phyloP scores from a whole-genome alignment of 1,140 invertebrate genomes.

The Ostrea denselamellosa region DNA sequence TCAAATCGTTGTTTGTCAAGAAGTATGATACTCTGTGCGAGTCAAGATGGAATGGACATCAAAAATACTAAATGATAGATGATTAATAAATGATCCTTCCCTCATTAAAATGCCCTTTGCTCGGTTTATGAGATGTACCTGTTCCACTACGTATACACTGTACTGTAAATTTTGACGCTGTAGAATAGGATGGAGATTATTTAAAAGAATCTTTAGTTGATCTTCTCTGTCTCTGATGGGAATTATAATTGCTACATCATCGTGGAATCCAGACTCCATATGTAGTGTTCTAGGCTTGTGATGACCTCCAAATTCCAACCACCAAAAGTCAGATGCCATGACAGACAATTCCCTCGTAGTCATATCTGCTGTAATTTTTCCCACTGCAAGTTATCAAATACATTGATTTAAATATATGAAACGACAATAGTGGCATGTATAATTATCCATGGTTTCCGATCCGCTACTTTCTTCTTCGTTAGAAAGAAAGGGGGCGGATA shows the following conservation, averaged over 20 bases:
- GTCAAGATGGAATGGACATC: too few relatives aligned
- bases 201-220: slow-evolving; percentile 68
- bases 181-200: slow-evolving; percentile 70
- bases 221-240: slow-evolving; percentile 66
- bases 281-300: not conserved
- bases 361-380: not conserved
- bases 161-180: slow-evolving; percentile 69
- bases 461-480: too few relatives aligned
- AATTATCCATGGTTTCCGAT: too few relatives aligned
- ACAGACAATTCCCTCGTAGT: not conserved
- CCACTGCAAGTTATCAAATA: not conserved
- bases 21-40: too few relatives aligned
- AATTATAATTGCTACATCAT: slow-evolving; percentile 67
- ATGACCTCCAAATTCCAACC: not conserved
- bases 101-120: too few relatives aligned
- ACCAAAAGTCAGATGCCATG: not conserved
- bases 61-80: too few relatives aligned
- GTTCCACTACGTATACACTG: slow-evolving; percentile 70
- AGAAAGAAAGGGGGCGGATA: too few relatives aligned
- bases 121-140: slow-evolving; percentile 50
- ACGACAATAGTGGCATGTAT: too few relatives aligned
- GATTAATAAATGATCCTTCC: too few relatives aligned
- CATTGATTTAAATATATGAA: not conserved
- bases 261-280: not conserved
- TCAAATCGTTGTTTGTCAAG: too few relatives aligned